These are phyloP conservation scores for Dendroctonus valens DNA, from an alignment of 1,140 invertebrate genomes.

Conservation along the genomic window DNA sequence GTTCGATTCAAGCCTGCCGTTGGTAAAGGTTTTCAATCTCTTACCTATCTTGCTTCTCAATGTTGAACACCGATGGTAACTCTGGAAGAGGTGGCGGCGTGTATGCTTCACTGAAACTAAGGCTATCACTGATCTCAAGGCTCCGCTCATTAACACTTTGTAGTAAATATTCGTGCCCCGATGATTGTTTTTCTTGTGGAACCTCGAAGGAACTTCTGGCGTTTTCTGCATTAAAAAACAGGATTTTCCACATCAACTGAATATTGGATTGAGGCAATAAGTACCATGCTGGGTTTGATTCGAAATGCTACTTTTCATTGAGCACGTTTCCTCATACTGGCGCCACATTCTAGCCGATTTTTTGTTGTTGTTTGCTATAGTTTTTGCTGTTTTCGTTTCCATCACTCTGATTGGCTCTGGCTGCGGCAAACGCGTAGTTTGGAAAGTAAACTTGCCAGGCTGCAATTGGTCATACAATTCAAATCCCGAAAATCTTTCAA, in stretches of 20 bases:
- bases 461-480: constrained; percentile 10
- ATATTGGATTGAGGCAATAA: constrained; percentile 31
- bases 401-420: constrained; percentile 67
- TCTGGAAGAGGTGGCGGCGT: constrained; percentile 56
- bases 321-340: constrained; percentile 49
- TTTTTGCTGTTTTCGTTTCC: constrained; percentile 71
- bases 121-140: constrained; percentile 54
- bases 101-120: constrained; percentile 51
- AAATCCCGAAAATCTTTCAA: not conserved
- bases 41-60: constrained; percentile 7
- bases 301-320: constrained; percentile 48
- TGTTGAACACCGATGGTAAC: constrained; percentile 47
- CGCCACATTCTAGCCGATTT: constrained; percentile 49
- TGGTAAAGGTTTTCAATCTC: constrained; percentile 13
- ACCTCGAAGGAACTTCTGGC: no score
- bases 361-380: constrained; percentile 61
- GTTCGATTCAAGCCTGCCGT: no score
- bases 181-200: no score
- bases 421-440: constrained; percentile 67
- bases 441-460: constrained; percentile 65
- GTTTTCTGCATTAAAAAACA: constrained; percentile 34
- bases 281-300: constrained; percentile 54
- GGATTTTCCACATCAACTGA: constrained; percentile 54
- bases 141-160: constrained; percentile 26
- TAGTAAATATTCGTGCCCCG: no score